phyloP scores from a whole-genome alignment of 35 echinoderm and acorn worm species.

The Nesometra sesokonis region DNA sequence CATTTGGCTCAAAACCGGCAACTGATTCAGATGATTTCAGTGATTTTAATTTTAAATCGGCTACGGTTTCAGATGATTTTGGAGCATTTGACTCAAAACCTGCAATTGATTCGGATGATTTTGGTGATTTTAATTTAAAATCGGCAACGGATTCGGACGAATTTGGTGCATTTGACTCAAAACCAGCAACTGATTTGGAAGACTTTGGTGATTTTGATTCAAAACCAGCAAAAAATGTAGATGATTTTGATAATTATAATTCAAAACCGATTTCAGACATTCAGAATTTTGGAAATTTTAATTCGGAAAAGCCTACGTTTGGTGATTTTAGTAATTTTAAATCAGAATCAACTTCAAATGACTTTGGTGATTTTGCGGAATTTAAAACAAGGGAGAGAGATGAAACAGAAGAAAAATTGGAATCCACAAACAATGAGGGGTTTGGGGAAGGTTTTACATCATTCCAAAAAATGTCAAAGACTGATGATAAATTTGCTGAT shows the following conservation, averaged over 20 bases:
- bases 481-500: background rate
- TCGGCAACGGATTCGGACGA: background rate
- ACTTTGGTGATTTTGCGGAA: no score
- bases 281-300: background rate
- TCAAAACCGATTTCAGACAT: background rate
- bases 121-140: background rate
- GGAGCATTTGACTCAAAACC: background rate
- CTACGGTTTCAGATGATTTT: background rate
- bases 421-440: background rate
- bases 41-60: background rate
- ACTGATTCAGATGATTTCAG: background rate
- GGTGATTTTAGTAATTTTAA: no score
- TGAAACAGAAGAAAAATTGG: no score
- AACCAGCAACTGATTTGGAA: background rate
- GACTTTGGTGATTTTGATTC: slow-evolving; percentile 18
- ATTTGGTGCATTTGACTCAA: background rate
- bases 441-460: background rate
- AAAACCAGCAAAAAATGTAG: background rate
- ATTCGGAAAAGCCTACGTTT: background rate
- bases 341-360: no score
- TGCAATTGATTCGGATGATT: background rate
- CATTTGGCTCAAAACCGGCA: slow-evolving; percentile 9
- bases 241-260: background rate
- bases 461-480: background rate
- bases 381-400: no score